Conservation (phyloP, 2,888 invertebrate genomes). For the Platycheirus rosarum region DNA sequence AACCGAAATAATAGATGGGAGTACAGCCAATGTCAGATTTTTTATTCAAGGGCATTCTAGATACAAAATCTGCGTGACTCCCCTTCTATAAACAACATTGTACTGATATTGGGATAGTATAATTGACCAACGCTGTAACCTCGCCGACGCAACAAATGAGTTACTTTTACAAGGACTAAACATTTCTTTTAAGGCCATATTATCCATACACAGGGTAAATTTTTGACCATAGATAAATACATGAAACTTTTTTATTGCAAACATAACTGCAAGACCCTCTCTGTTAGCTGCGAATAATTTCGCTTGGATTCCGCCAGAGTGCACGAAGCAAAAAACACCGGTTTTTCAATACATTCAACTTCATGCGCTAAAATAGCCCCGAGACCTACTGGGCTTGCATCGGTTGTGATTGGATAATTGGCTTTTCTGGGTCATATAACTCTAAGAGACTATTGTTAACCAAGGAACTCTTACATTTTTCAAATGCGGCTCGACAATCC, state of each 20-base stretch:
- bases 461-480: not conserved
- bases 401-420: not conserved
- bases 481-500: not conserved
- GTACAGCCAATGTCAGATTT: no score
- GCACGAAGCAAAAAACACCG: conserved; percentile 5
- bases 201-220: conserved; percentile 12
- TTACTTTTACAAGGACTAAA: conserved; percentile 7
- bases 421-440: not conserved
- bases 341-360: conserved; percentile 13
- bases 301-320: not conserved
- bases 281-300: conserved; percentile 12
- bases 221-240: conserved; percentile 19
- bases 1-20: no score
- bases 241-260: conserved; percentile 26
- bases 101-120: conserved; percentile 11
- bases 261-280: conserved; percentile 7
- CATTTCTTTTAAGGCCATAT: conserved; percentile 34
- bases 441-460: conserved; percentile 2
- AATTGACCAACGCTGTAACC: conserved; percentile 5
- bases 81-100: conserved; percentile 6
- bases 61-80: no score
- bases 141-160: conserved; percentile 14
- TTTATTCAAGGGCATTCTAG: no score
- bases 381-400: conserved; percentile 19
- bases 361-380: conserved; percentile 12